phyloP scores from a whole-genome alignment of 2,888 invertebrate genomes.

The Cylindroiulus punctatus region DNA sequence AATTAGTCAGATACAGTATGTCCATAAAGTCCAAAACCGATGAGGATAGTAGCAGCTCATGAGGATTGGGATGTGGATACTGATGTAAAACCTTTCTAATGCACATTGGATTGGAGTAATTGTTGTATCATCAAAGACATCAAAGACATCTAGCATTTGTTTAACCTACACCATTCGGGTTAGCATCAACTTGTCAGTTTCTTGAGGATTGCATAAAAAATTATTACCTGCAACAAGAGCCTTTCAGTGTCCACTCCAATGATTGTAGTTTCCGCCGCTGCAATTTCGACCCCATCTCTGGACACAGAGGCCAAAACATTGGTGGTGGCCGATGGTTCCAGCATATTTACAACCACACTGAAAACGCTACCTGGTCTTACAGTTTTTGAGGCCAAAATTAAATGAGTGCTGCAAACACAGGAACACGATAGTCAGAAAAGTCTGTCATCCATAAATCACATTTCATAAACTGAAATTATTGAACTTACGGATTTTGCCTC shows the following conservation, averaged over 20 bases:
- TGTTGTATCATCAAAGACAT: too few species aligned
- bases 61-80: too few species aligned
- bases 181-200: background rate
- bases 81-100: too few species aligned
- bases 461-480: background rate
- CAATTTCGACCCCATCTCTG: constrained; percentile 58
- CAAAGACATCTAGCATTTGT: background rate
- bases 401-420: constrained; percentile 54
- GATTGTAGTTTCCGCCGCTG: constrained; percentile 50
- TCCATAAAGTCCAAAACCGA: too few species aligned
- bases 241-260: constrained; percentile 50
- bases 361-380: constrained; percentile 58
- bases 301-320: constrained; percentile 56
- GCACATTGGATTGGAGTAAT: too few species aligned
- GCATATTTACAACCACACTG: constrained; percentile 56
- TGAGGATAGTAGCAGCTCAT: too few species aligned
- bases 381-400: constrained; percentile 58
- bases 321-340: constrained; percentile 52
- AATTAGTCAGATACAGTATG: too few species aligned
- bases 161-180: background rate
- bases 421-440: background rate
- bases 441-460: background rate
- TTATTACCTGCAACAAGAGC: constrained; percentile 57
- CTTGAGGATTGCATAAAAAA: background rate
- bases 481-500: constrained; percentile 46